Evolutionary conservation across 2,113 vertebrate genomes (phyloP).

Genomic region (Tiliqua scincoides): DNA sequence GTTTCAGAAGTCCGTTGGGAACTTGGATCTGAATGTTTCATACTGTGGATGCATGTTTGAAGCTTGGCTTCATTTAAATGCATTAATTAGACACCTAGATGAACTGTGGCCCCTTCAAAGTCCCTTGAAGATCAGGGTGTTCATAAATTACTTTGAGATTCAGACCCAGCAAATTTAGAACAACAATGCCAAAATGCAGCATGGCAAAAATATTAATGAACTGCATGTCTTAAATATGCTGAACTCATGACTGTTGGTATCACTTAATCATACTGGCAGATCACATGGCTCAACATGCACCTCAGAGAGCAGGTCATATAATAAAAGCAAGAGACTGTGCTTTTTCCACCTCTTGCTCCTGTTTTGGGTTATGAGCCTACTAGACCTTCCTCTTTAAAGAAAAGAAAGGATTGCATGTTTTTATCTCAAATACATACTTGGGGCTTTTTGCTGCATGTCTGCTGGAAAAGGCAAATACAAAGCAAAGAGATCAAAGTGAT

Average conservation of each 20-base stretch:
- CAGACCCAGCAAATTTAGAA: accelerated
- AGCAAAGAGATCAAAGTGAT: neutral
- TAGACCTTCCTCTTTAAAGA: neutral
- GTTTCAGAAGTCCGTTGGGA: neutral
- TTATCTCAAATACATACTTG: neutral
- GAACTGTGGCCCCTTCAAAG: neutral
- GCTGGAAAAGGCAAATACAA: neutral
- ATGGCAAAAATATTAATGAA: neutral
- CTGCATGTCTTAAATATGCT: neutral
- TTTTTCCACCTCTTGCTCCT: neutral
- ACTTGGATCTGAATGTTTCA: neutral
- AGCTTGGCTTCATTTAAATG: neutral
- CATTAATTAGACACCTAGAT: neutral
- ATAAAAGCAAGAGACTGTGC: neutral
- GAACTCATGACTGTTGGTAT: neutral
- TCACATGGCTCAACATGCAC: neutral
- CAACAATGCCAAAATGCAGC: accelerated
- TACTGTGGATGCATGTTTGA: neutral
- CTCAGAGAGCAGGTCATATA: neutral
- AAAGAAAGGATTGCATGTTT: neutral
- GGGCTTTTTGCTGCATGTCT: neutral
- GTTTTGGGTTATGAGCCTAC: neutral
- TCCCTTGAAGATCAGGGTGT: neutral
- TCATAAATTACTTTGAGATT: accelerated
- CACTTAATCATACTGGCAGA: neutral